Base-by-base conservation (phyloP, 1,140 invertebrate species). In the Belonocnema kinseyi region DNA sequence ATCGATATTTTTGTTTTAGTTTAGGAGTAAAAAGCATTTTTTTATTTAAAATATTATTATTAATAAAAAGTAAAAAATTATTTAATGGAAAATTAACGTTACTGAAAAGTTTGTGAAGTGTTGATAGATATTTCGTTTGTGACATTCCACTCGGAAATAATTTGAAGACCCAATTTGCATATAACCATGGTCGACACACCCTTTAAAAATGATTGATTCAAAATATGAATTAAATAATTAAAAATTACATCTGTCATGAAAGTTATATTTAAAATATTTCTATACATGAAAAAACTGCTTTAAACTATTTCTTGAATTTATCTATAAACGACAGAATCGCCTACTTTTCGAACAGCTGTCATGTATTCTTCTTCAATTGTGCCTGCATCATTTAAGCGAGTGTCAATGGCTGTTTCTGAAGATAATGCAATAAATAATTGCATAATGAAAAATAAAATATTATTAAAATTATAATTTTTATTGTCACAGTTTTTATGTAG, bases 401-500 rank as follows among this genome's bases (percentile, higher is more conserved):
- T 93, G 1, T 96, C 96, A 96, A 97, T 97, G 11, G 96, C 95
- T 72, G 96, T 95, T 88, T 97, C 96, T 96, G 79, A 7, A 88
- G 84, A 74, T 61, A 33, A 33, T 33, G 2, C 5, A 33, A 33
- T 33, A 33, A 5, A 33, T 5, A 33, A 33, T 33, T 33, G 5
- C 5, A 33, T 5, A 33, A 33, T 33, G 5, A 33, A 5, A 5
- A 33, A 5, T 33, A 2, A 5, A 33, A 33, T 33, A 33, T 33
- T 33, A 33, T 33, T 0, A 33, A 33, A 33, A 33, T 33, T 5
- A 33, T 2, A 33, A 33, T 33, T 33, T 33, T 33, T 7, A 26
- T 33, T 66, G 61, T 66, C 21, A 26, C 21, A 2, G 21, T 3
- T 26, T 70, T 19, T 17, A 74, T 71, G 33, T 79, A 21, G 74